Evolutionary conservation across 2,113 vertebrate species (phyloP).

Genomic region (Gila orcuttii): DNA sequence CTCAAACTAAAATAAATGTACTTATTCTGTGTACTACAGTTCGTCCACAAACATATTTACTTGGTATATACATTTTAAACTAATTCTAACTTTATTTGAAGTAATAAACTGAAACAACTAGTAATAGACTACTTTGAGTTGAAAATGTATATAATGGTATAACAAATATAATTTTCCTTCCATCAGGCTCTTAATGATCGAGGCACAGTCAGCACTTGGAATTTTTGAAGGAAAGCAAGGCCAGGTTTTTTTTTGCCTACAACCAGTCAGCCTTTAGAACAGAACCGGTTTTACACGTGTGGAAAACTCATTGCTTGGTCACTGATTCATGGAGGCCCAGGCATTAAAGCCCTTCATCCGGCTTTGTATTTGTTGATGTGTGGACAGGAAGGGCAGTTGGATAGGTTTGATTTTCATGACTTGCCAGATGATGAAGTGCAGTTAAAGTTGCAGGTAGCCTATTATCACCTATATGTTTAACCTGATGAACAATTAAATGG

Average conservation of each 20-base stretch:
- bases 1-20: no score
- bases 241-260: background rate
- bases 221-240: slow-evolving; percentile 2
- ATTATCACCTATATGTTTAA: background rate
- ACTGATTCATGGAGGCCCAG: background rate
- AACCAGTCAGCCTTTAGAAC: background rate
- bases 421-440: slow-evolving; percentile 4
- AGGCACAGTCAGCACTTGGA: slow-evolving; percentile 1
- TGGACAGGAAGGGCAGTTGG: slow-evolving; percentile 11
- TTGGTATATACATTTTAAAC: no score
- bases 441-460: background rate
- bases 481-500: background rate
- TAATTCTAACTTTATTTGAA: no score
- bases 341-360: background rate
- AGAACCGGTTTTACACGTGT: background rate
- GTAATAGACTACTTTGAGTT: no score
- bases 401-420: background rate
- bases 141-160: no score
- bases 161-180: background rate
- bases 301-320: slow-evolving; percentile 2
- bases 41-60: no score
- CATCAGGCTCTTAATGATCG: background rate
- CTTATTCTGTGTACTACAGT: no score
- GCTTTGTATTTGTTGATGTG: background rate
- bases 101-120: no score